Percentiles rank a stretch among this genome's conserved stretches.
phyloP scores from a whole-genome alignment of 30 jellyfish, hydroid and myxozoan species.

The Turritopsis dohrnii region DNA sequence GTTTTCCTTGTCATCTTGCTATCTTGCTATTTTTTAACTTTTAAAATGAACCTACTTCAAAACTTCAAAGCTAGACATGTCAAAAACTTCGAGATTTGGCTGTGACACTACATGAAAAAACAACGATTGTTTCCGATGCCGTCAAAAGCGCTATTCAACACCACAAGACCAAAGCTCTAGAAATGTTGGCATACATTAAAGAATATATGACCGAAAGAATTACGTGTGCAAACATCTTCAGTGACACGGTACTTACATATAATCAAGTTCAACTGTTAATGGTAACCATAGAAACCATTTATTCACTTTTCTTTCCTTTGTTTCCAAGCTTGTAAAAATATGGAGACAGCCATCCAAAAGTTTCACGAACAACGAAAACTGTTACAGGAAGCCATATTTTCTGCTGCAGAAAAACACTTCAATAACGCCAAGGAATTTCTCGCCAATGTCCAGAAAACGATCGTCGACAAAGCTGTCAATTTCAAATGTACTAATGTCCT shows the following conservation, averaged over 20 bases:
- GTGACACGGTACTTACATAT: conserved; percentile 20
- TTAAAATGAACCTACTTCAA: too few relatives aligned
- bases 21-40: neutral
- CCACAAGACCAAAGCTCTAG: conserved; percentile 14
- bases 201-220: conserved; percentile 22
- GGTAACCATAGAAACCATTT: neutral
- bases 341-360: conserved; percentile 17
- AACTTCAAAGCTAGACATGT: too few relatives aligned
- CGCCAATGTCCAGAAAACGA: neutral
- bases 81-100: conserved; percentile 8
- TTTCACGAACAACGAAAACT: conserved; percentile 20
- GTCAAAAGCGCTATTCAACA: conserved; percentile 1
- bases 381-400: conserved; percentile 24
- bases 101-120: neutral
- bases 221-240: conserved; percentile 31
- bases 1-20: neutral
- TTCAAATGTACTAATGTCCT: conserved; percentile 32
- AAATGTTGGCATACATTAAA: conserved; percentile 5
- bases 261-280: too few relatives aligned
- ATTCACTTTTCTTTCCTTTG: neutral
- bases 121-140: neutral
- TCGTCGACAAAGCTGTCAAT: conserved; percentile 27
- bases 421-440: conserved; percentile 17
- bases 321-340: conserved; percentile 22
- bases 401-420: conserved; percentile 12